Evolutionary conservation across 2,888 invertebrate species (phyloP), one percentile per base, ranked within the genome.

Genomic region (Ryuthela nishihirai): DNA sequence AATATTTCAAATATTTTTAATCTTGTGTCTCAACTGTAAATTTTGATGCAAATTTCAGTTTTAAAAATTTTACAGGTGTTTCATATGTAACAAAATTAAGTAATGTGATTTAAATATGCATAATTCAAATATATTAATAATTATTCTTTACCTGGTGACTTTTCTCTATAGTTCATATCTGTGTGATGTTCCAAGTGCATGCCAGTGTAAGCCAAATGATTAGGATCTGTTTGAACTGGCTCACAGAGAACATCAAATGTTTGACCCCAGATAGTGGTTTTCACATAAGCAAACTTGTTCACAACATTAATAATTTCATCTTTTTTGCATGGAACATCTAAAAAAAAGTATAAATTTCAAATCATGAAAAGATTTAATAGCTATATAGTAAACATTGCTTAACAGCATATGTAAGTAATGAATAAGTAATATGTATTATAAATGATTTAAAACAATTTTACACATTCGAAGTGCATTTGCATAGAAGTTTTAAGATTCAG

Each of bases 91-190:
- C n/a, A n/a, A n/a, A n/a, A n/a, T n/a, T n/a, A n/a, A n/a, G n/a
- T n/a, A n/a, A n/a, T n/a, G n/a, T n/a, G n/a, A n/a, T n/a, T n/a
- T n/a, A n/a, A n/a, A n/a, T n/a, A n/a, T n/a, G n/a, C n/a, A 3
- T 17, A 34, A 34, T 5, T n/a, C 4, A 32, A n/a, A 3, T 6
- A 7, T 9, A 34, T 15, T 15, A 34, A 34, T 34, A 4, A 6
- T 6, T 18, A 17, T 17, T 17, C 38, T 15, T 34, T 62, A 66
- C 67, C 67, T 5, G 73, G 72, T 34, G 69, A 69, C 55, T 72
- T 72, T 62, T 73, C 73, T 18, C 72, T 56, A 53, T 73, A 73
- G 50, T 62, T 56, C 52, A 73, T 71, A 52, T 73, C 73, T 4
- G 72, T 72, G 54, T 73, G 73, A 26, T 70, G 68, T 32, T 71